A percentile compares a stretch with the other conserved stretches of the same genome.
Conservation (phyloP, 1,140 invertebrate genomes). For the Saccostrea cuccullata region DNA sequence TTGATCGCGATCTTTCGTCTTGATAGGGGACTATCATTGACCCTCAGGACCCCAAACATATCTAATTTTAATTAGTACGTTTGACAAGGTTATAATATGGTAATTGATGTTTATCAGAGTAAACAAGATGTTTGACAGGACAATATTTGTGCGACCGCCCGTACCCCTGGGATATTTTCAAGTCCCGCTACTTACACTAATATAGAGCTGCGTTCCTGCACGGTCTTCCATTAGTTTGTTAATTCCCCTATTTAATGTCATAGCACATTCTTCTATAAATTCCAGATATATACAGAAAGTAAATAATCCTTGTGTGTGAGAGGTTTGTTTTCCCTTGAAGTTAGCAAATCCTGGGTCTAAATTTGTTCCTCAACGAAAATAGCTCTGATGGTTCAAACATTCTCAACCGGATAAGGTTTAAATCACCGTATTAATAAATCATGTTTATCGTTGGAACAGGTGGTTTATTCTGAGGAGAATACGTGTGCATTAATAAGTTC, state of each 20-base stretch:
- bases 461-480: conserved; percentile 23
- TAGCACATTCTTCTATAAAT: conserved; percentile 38
- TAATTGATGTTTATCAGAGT: conserved; percentile 28
- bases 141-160: conserved; percentile 15
- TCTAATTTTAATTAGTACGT: conserved; percentile 32
- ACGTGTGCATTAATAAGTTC: conserved; percentile 33
- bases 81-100: conserved; percentile 34
- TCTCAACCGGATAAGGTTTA: conserved; percentile 37
- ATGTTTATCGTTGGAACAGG: conserved; percentile 28
- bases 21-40: neutral
- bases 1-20: neutral
- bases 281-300: conserved; percentile 29
- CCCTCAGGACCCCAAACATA: conserved; percentile 20
- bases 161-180: conserved; percentile 18
- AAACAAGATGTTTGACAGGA: conserved; percentile 17
- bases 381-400: conserved; percentile 22
- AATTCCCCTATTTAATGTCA: conserved; percentile 37
- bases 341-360: conserved; percentile 23
- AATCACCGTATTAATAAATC: conserved; percentile 36
- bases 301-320: conserved; percentile 21
- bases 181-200: conserved; percentile 16
- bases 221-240: conserved; percentile 26
- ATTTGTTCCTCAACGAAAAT: conserved; percentile 36
- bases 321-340: conserved; percentile 5
- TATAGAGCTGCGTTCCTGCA: conserved; percentile 9